Evolutionary conservation across 1,140 invertebrate species (phyloP).

Genomic region (Aphelinus certus): DNA sequence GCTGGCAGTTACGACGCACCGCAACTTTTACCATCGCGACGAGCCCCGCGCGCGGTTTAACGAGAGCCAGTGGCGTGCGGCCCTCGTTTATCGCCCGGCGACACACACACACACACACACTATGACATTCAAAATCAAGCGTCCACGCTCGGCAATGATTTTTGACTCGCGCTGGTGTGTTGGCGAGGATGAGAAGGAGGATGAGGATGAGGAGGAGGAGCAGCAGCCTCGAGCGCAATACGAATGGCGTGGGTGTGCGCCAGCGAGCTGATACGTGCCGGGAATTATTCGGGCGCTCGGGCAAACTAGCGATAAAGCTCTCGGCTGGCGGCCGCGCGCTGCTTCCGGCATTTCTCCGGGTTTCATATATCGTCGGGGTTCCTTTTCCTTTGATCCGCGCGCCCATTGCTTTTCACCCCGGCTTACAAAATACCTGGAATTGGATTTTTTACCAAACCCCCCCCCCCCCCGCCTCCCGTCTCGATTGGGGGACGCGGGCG

Average conservation of each 20-base stretch:
- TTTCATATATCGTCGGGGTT: slow-evolving; percentile 28
- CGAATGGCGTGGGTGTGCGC: too few species aligned
- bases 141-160: neutral
- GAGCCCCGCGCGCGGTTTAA: too few species aligned
- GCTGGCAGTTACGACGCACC: slow-evolving; percentile 23
- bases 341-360: slow-evolving; percentile 25
- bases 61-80: neutral
- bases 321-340: neutral
- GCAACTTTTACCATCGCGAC: slow-evolving; percentile 35
- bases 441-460: slow-evolving; percentile 9
- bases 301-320: slow-evolving; percentile 37
- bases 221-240: too few species aligned
- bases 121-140: neutral
- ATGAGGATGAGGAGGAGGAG: too few species aligned
- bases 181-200: neutral
- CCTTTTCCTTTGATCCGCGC: slow-evolving; percentile 33
- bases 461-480: neutral
- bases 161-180: neutral
- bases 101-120: neutral
- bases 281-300: slow-evolving; percentile 33
- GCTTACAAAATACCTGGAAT: slow-evolving; percentile 31
- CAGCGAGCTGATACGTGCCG: slow-evolving; percentile 23
- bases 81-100: neutral
- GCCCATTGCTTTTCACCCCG: slow-evolving; percentile 1
- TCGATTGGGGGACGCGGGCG: neutral